Percentiles rank a stretch among this genome's conserved stretches.
Evolutionary conservation across 2,797 vertebrate species (phyloP).

Genomic region (Tragopan temminckii): DNA sequence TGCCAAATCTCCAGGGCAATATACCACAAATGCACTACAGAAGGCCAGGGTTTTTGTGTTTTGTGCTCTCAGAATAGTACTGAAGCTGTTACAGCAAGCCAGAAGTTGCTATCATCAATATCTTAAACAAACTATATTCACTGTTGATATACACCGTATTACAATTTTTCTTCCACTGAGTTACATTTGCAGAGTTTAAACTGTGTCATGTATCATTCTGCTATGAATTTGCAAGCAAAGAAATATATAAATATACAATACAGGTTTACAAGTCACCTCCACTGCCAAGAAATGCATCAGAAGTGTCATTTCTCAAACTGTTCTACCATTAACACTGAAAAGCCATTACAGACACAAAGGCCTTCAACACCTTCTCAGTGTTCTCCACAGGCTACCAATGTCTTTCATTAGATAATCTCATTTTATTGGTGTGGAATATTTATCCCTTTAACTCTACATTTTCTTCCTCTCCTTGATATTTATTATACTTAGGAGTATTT

Average conservation of each 20-base stretch:
- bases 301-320: background rate
- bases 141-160: background rate
- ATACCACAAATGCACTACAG: background rate
- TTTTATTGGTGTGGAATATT: background rate
- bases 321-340: background rate
- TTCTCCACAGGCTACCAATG: background rate
- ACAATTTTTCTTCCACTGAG: background rate
- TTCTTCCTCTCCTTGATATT: background rate
- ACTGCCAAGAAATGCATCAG: background rate
- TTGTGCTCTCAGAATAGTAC: background rate
- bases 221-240: background rate
- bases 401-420: background rate
- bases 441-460: background rate
- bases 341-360: background rate
- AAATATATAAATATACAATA: background rate
- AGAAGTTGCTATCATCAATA: background rate
- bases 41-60: background rate
- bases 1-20: background rate
- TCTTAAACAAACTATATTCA: background rate
- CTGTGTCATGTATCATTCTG: background rate
- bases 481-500: background rate
- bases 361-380: background rate
- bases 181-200: background rate
- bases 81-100: background rate
- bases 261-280: background rate